Conservation (phyloP, 2,113 vertebrate genomes). For the Thomomys bottae region DNA sequence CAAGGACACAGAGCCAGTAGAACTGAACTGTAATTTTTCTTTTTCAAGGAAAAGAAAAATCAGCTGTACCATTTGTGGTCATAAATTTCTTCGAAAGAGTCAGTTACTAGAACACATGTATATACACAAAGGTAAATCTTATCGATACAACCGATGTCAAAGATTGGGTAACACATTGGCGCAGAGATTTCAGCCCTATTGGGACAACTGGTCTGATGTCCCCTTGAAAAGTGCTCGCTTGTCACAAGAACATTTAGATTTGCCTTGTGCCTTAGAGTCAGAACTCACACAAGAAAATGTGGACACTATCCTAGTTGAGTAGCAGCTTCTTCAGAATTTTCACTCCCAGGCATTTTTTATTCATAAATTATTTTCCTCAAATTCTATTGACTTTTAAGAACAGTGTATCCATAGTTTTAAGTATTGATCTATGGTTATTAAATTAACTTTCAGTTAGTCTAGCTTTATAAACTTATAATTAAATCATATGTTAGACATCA, state of each 20-base stretch:
- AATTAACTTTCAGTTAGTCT: constrained; percentile 38
- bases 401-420: constrained; percentile 44
- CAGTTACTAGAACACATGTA: constrained; percentile 97
- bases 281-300: constrained; percentile 92
- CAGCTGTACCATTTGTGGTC: constrained; percentile 93
- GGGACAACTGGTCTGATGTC: constrained; percentile 82
- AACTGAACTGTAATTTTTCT: constrained; percentile 90
- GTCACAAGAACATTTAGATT: constrained; percentile 91
- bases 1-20: constrained; percentile 89
- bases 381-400: constrained; percentile 6
- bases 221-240: constrained; percentile 84
- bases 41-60: constrained; percentile 95
- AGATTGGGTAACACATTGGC: constrained; percentile 87
- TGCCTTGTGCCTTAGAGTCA: constrained; percentile 91
- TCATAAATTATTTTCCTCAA: constrained; percentile 58
- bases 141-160: constrained; percentile 90
- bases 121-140: constrained; percentile 91
- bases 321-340: constrained; percentile 66
- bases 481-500: constrained; percentile 56
- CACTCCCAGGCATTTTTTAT: constrained; percentile 30
- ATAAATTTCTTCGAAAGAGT: constrained; percentile 92
- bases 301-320: constrained; percentile 91
- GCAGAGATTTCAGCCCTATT: constrained; percentile 88
- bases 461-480: constrained; percentile 37
- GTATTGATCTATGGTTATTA: constrained; percentile 7